Base-by-base conservation (phyloP, 2,113 vertebrate species). In the Microcebus murinus region DNA sequence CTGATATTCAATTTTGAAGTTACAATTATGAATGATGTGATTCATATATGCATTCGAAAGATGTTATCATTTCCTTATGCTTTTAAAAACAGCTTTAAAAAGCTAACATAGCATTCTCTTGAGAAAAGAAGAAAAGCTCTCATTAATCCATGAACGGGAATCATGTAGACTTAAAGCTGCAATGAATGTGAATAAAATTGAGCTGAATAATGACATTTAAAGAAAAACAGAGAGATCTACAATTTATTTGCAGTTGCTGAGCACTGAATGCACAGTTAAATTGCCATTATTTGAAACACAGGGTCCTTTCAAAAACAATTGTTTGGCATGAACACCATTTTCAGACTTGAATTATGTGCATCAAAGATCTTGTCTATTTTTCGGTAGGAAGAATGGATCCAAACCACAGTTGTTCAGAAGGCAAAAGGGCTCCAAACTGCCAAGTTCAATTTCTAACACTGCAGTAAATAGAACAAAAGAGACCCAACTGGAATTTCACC, bases 251-350 rank as follows among this genome's bases (percentile, higher is more conserved):
- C 86, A 90, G 94, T 87, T 90, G 93, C 89, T 93, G 86, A 96
- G 23, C 18, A 84, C 45, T 95, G 93, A 96, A 96, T 91, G 74
- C 59, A 90, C 91, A 94, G 90, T 96, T 82, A 96, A 96, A 97
- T 85, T 97, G 89, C 79, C 94, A 91, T 95, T 84, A 84, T 97
- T 97, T 97, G 89, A 93, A 97, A 97, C 90, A 94, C 29, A 55
- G 71, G 63, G 45, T 89, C 91, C 94, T 97, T 97, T 96, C 12
- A 94, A 61, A 95, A 95, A 94, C 93, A 97, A 96, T 93, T 81
- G 57, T 87, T 96, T 96, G 76, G 45, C 68, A 96, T 87, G 7
- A 29, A 94, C 91, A 93, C 50, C 21, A 63, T 91, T 97, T 97
- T 93, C 93, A 95, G 90, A 65, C 45, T 96, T 97, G 79, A 97